Conservation (phyloP, 2,888 invertebrate genomes). For the Colletes collaris region DNA sequence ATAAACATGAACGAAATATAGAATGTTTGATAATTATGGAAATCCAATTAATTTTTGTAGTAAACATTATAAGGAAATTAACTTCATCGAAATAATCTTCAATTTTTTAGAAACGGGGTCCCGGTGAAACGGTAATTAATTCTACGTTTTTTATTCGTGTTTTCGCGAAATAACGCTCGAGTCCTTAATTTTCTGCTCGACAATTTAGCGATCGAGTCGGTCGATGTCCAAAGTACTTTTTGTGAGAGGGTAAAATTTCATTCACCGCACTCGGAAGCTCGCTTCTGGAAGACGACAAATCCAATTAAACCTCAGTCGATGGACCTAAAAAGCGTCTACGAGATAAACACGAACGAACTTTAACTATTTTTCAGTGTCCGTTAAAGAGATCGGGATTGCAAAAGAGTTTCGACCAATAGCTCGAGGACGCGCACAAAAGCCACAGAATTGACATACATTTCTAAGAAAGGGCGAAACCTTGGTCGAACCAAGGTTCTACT, state of each 20-base stretch:
- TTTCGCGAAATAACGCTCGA: neutral
- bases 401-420: neutral
- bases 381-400: constrained; percentile 6
- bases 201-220: constrained; percentile 20
- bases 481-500: no score
- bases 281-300: constrained; percentile 22
- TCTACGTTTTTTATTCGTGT: no score
- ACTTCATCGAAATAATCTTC: no score
- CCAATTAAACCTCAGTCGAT: constrained; percentile 36
- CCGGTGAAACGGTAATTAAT: no score
- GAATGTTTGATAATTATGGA: no score
- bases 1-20: no score
- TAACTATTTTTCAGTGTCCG: constrained; percentile 25
- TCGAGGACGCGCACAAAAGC: neutral
- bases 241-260: constrained; percentile 41
- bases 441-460: neutral
- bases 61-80: no score
- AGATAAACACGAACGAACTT: constrained; percentile 22
- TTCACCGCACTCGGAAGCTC: constrained; percentile 2
- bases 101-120: no score
- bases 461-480: no score
- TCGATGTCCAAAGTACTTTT: constrained; percentile 35
- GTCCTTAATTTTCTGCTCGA: constrained; percentile 25
- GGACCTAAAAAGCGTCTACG: constrained; percentile 24
- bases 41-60: no score